Base-by-base conservation (phyloP, 2,113 vertebrate species). In the Dicerorhinus sumatrensis region DNA sequence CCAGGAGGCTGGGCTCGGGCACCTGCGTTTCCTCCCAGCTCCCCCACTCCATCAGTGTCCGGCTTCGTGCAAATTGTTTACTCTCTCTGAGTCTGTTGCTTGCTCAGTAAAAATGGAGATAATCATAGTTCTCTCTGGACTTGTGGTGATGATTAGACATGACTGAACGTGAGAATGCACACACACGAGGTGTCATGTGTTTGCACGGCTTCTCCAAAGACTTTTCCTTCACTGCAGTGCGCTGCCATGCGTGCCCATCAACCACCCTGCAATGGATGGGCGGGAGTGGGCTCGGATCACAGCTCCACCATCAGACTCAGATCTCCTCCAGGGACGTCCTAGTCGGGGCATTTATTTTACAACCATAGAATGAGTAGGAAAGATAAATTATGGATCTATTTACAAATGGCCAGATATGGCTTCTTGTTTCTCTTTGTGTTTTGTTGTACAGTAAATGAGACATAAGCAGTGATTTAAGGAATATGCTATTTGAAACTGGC, bases 1-100 rank as follows among this genome's bases (percentile, higher is more conserved):
- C 2, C 9, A 0, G 6, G 54, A 12, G 48, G 0, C 0, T 42
- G 2, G 11, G n/a, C 31, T 9, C 17, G 2, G 31, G 6, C 4
- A 11, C 63, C 0, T 25, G 60, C 4, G n/a, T 54, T 13, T 6
- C 20, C 1, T 0, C 18, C 1, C 6, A 0, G 25, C 5, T 21
- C 29, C 48, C 5, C 3, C 17, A 6, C 83, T 0, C 75, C 63
- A 4, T 1, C 1, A 5, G 54, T 16, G 10, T 2, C 0, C 3
- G 0, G 3, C 6, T 21, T 11, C 10, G 9, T 6, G 8, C 33
- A 20, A 46, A 16, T 36, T 21, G 0, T 2, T 20, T 12, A 18
- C 6, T 20, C 33, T 18, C 51, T 46, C 36, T 23, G 17, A 29
- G 16, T 23, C 51, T 56, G 36, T 8, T 20, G 17, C 21, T 77